These are phyloP conservation scores for Baryphthengus martii DNA, from an alignment of 2,113 vertebrate species.

Conservation along the genomic window DNA sequence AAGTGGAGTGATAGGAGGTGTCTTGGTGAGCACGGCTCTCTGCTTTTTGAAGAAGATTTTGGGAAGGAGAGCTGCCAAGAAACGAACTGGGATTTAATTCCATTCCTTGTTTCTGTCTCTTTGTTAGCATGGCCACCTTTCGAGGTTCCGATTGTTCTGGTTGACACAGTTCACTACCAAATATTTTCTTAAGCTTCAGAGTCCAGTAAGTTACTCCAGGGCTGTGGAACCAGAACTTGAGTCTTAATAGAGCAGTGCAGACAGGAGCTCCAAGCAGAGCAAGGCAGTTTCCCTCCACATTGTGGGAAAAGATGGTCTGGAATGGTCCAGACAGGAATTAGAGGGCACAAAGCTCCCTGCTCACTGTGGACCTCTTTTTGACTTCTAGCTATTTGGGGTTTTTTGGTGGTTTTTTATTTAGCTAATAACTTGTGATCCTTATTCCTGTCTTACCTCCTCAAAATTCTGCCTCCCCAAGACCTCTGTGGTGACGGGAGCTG, in stretches of 20 bases:
- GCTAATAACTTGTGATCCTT: background rate
- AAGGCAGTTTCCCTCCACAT: background rate
- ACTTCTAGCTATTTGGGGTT: accelerated
- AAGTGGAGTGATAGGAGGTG: background rate
- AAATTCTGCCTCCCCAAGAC: background rate
- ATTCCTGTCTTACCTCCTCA: background rate
- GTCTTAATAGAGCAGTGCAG: background rate
- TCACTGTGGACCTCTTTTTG: background rate
- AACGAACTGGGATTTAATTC: background rate
- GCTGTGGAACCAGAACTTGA: background rate
- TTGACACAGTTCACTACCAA: background rate
- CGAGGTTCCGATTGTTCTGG: background rate
- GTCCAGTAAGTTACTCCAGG: background rate
- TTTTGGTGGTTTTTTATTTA: background rate
- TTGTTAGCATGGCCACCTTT: background rate
- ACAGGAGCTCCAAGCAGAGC: background rate
- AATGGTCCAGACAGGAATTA: background rate
- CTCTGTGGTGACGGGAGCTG: background rate
- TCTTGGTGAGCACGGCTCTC: background rate
- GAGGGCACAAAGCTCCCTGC: background rate
- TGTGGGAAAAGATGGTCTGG: background rate
- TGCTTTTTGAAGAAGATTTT: background rate
- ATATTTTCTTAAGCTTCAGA: background rate
- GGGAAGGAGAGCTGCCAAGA: background rate
- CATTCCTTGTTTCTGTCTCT: background rate